Evolutionary conservation across 2,113 vertebrate species (phyloP).

Genomic region (Hippopotamus amphibius): DNA sequence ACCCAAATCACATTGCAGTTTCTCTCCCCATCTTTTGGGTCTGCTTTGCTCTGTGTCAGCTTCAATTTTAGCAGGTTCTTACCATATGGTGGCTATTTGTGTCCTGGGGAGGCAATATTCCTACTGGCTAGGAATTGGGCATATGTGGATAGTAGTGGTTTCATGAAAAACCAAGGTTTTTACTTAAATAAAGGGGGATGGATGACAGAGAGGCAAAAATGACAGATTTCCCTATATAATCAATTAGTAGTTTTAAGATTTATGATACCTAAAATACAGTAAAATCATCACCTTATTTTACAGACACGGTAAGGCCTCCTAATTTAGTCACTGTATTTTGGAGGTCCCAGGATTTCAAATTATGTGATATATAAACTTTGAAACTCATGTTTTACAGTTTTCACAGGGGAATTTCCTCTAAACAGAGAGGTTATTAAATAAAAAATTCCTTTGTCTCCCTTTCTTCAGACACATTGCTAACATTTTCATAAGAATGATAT

Average conservation of each 20-base stretch:
- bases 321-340: slow-evolving; percentile 10
- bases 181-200: neutral
- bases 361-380: neutral
- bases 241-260: neutral
- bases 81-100: neutral
- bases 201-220: neutral
- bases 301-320: neutral
- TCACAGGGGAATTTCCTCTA: neutral
- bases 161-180: neutral
- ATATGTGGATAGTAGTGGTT: neutral
- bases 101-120: neutral
- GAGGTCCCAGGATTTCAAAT: neutral
- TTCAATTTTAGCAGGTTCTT: neutral
- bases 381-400: neutral
- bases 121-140: neutral
- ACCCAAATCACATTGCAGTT: neutral
- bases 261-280: neutral
- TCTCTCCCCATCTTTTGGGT: neutral
- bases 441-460: neutral
- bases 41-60: neutral
- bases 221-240: neutral
- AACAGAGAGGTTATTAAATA: slow-evolving; percentile 19
- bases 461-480: neutral
- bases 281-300: slow-evolving; percentile 19
- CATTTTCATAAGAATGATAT: slow-evolving; percentile 5